phyloP scores from a whole-genome alignment of 2,797 vertebrate species.

The Parambassis ranga region DNA sequence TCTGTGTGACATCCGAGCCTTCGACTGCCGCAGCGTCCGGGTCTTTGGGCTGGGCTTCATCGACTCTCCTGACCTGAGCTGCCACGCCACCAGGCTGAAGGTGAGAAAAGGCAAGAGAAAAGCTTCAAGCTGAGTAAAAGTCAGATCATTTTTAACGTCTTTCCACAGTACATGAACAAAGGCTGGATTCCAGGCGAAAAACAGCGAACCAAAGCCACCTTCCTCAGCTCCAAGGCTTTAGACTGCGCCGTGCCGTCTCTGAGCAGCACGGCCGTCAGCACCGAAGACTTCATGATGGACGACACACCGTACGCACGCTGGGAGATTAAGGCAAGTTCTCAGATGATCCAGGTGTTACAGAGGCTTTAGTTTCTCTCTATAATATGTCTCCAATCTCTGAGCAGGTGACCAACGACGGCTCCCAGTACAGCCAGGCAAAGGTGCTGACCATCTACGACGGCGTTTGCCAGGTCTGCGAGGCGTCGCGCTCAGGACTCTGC shows the following conservation, averaged over 20 bases:
- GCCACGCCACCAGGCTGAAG: constrained; percentile 74
- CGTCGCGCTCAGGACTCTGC: constrained; percentile 77
- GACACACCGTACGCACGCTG: constrained; percentile 82
- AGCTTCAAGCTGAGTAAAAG: not conserved
- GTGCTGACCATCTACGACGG: constrained; percentile 82
- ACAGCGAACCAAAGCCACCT: constrained; percentile 78
- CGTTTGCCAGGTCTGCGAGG: constrained; percentile 83
- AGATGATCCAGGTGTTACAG: not conserved
- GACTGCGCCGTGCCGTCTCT: constrained; percentile 80
- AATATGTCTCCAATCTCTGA: constrained; percentile 11
- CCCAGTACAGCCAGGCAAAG: constrained; percentile 79
- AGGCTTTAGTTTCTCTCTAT: not conserved
- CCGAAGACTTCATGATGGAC: constrained; percentile 75
- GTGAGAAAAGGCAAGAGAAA: constrained; percentile 55
- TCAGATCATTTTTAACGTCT: not conserved
- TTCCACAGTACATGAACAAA: constrained; percentile 67
- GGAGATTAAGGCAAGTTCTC: constrained; percentile 83
- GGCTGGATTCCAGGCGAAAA: constrained; percentile 77
- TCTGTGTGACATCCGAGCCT: constrained; percentile 71
- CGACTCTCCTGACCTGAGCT: constrained; percentile 71
- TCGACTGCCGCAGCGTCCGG: constrained; percentile 62
- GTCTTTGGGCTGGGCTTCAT: constrained; percentile 75
- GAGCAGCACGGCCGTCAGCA: constrained; percentile 65
- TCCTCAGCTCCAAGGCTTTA: constrained; percentile 81
- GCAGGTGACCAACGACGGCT: constrained; percentile 84